Evolutionary conservation across 1,140 invertebrate species (phyloP), one percentile per base, ranked within the genome.

Genomic region (Vanessa tameamea): DNA sequence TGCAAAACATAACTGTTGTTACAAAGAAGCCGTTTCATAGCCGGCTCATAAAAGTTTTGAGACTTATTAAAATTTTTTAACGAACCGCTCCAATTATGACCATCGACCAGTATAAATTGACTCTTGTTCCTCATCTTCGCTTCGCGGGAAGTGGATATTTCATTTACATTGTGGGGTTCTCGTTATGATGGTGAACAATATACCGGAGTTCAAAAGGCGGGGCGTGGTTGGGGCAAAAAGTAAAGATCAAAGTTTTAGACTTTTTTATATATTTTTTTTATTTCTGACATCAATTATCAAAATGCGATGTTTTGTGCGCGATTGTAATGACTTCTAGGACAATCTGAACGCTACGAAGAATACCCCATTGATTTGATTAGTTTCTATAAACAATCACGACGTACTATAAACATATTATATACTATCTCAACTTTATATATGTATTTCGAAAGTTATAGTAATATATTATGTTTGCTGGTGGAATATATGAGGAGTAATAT

Each of bases 31-130:
- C 51, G 69, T 75, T 78, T 77, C 76, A 78, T 74, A 71, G 80
- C 78, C 73, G 68, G 75, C 78, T 82, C 79, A 76, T 80, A 82
- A 82, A 84, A 79, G 72, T 82, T 80, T 79, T 78, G 74, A 82
- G 78, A 31, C 77, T 81, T 78, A 84, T 84, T 84, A 84, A 84
- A 84, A 84, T 74, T 82, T 82, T 84, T 84, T 84, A 84, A 83
- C 82, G 78, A 83, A 79, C 72, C 76, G 73, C 66, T 79, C 82
- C 82, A 83, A 83, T 83, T 83, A 83, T 79, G 77, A 76, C 66
- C 66, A 23, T 61, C 64, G 67, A 75, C 82, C 83, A 82, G 61
- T 74, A 67, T 68, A 76, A 53, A 53, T 59, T 72, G 82, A 78
- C 69, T 79, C 76, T 20, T 48, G 61, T 67, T 72, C 26, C 59